Base-by-base conservation (phyloP, 2,113 vertebrate genomes). In the Hippocampus abdominalis region DNA sequence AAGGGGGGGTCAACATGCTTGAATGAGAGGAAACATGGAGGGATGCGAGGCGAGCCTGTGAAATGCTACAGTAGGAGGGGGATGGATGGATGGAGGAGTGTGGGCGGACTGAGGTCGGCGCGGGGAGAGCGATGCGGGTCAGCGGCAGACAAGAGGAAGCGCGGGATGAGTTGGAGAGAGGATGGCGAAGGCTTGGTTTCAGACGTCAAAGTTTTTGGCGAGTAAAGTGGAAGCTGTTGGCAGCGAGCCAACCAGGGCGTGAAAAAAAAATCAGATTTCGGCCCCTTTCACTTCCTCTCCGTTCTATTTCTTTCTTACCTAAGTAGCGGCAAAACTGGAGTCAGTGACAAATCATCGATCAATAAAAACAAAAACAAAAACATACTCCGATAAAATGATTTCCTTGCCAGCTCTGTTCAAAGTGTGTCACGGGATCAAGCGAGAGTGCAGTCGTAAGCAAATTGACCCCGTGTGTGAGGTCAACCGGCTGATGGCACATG, bases 61-160 rank as follows among this genome's bases (percentile, higher is more conserved):
- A 75, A 71, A 56, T 69, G 51, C 49, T 36, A 36, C 32, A 36
- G 32, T 36, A 36, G 32, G 32, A 36, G 32, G 20, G 7, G 48
- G 76, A 69, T 16, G 67, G 73, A 70, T 74, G 70, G 77, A 68
- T 62, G 36, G 77, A 71, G 48, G 65, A 71, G 80, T 74, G 85
- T 80, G 73, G 85, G 82, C n/a, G 74, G 77, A n/a, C 59, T 8
- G 82, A 73, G 83, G 83, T 77, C 75, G 73, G 68, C 3, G 8
- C 42, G 36, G 73, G 29, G 77, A 82, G 74, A 80, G 57, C 32
- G 12, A 54, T 73, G 69, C 75, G 73, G 79, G 76, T 76, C 81
- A 78, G 70, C 77, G 72, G 20, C 13, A 46, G 67, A 68, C 72
- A 48, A 68, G 76, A 77, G 39, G 72, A 66, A 59, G 68, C 42